Conservation (phyloP, 2,888 invertebrate genomes). For the Phyto melanocephala region DNA sequence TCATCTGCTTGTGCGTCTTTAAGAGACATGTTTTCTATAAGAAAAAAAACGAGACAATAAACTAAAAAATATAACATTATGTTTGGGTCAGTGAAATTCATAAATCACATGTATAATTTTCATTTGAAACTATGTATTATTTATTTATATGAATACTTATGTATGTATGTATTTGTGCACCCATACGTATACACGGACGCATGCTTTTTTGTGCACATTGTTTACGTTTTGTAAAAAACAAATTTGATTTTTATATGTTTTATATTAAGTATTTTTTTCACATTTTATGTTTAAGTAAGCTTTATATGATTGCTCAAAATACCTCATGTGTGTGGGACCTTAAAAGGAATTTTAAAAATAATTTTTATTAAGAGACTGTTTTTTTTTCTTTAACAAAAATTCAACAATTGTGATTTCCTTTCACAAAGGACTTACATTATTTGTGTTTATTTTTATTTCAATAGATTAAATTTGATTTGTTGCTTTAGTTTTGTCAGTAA, state of each 20-base stretch:
- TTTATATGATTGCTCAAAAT: background rate
- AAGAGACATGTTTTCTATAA: background rate
- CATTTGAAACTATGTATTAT: background rate
- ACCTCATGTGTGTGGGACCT: background rate
- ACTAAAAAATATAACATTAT: background rate
- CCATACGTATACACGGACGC: background rate
- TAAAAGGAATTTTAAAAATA: background rate
- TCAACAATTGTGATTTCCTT: background rate
- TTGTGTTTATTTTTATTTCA: background rate
- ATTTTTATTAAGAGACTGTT: background rate
- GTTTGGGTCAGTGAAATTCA: constrained; percentile 30
- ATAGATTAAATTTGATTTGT: background rate
- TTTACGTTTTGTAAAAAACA: background rate
- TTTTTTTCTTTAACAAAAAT: background rate
- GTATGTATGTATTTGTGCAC: background rate
- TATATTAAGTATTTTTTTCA: background rate
- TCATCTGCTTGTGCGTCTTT: background rate
- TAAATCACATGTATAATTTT: constrained; percentile 14
- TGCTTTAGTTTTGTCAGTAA: background rate
- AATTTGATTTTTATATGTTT: background rate
- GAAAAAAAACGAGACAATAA: background rate
- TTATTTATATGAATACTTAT: too few species aligned
- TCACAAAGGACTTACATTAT: background rate
- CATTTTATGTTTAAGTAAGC: too few species aligned
- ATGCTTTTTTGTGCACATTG: background rate